Base-by-base conservation (phyloP, 2,888 invertebrate genomes). In the Dermolepida albohirtum region DNA sequence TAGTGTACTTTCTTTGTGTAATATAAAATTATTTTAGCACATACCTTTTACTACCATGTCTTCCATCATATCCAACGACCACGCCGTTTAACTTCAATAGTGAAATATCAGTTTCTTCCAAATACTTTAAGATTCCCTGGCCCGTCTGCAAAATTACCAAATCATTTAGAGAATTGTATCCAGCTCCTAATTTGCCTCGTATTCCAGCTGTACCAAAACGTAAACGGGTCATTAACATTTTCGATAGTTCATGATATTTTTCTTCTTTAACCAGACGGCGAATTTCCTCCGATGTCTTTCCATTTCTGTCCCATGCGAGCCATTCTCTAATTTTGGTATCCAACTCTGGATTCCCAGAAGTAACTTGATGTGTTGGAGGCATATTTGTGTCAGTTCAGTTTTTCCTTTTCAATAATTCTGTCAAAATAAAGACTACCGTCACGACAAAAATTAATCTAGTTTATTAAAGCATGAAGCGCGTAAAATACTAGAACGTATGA, bases 151-250 rank as follows among this genome's bases (percentile, higher is more conserved):
- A 88, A 70, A 97, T 91, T 0, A 97, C 94, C 50, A 99, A 87
- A 82, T 99, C 98, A 82, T 99, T 99, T 94, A 99, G 95, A 71
- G 92, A 90, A 73, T 89, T 89, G 82, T 93, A 97, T 0, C 99
- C 99, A 12, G 96, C 92, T 14, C 91, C 93, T 98, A 99, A 98
- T 72, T 87, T 87, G 0, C 93, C 96, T 71, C 99, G 88, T 39
- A 99, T 85, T 0, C 98, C 97, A 0, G 97, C 97, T 0, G 97
- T 98, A 14, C 97, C 97, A 82, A 97, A 97, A 76, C 89, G 86
- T 75, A 96, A 86, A 6, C 97, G 88, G 5, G 86, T 83, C 34
- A 91, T 81, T 78, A 97, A 88, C 11, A 91, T 84, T 71, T 87
- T 85, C 7, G 84, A 83, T 11, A 97, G 81, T 67, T 87, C 86